Conservation (phyloP, 2,888 invertebrate species). For the Himalopsyche japonica region DNA sequence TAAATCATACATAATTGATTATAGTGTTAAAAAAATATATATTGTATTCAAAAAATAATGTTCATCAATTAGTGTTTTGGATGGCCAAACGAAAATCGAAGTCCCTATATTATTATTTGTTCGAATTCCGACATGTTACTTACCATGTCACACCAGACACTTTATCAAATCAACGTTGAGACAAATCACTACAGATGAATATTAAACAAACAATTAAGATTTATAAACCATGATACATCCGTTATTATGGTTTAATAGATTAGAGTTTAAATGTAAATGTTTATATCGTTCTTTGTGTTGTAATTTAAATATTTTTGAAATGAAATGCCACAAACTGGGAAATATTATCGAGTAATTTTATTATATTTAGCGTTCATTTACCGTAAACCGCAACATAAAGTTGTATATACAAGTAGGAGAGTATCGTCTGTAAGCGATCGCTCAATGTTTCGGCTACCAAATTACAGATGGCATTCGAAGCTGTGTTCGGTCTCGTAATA, state of each 20-base stretch:
- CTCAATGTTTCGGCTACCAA: not conserved
- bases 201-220: not conserved
- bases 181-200: not conserved
- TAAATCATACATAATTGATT: too few species aligned
- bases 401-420: not conserved
- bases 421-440: not conserved
- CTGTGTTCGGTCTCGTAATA: not conserved
- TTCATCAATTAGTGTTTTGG: too few species aligned
- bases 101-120: not conserved
- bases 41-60: too few species aligned
- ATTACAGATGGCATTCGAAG: not conserved
- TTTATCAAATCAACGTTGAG: not conserved
- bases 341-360: not conserved
- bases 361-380: not conserved
- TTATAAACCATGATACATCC: not conserved
- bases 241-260: not conserved
- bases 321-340: not conserved
- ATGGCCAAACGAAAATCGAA: not conserved
- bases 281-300: not conserved
- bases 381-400: not conserved
- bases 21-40: too few species aligned
- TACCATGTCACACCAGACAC: not conserved
- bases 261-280: too few species aligned
- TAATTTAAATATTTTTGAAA: not conserved
- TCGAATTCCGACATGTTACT: not conserved